Evolutionary conservation across 1,140 invertebrate species (phyloP).

Genomic region (Diuraphis noxia): DNA sequence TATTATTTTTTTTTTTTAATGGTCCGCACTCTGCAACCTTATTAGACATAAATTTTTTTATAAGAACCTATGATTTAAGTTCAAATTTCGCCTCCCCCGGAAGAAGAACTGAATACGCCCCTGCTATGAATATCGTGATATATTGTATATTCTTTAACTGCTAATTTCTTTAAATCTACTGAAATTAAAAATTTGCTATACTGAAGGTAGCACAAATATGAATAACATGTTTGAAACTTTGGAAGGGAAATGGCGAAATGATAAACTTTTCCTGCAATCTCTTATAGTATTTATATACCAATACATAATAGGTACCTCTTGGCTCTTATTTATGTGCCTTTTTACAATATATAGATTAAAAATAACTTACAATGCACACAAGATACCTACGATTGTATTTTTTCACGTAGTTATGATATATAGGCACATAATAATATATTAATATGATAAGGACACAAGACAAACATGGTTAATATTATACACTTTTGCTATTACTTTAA

Average conservation of each 20-base stretch:
- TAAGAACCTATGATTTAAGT: too few relatives aligned
- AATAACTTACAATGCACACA: neutral
- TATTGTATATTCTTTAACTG: neutral
- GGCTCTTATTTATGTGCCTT: neutral
- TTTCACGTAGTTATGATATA: neutral
- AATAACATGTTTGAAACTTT: neutral
- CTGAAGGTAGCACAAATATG: neutral
- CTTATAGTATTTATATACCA: too few relatives aligned
- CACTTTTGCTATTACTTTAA: neutral
- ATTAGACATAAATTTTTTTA: too few relatives aligned
- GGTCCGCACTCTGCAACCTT: too few relatives aligned
- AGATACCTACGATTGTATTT: neutral
- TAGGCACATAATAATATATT: neutral
- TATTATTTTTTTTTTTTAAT: too few relatives aligned
- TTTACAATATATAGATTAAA: neutral
- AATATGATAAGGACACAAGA: neutral
- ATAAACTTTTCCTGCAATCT: too few relatives aligned
- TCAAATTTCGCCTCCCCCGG: too few relatives aligned
- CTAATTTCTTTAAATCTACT: neutral
- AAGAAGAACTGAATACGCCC: too few relatives aligned
- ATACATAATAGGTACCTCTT: neutral
- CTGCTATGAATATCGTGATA: neutral
- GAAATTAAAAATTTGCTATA: neutral
- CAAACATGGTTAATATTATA: neutral
- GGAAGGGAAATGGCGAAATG: neutral